Conservation (phyloP, 2,888 invertebrate genomes). For the Calliopum simillimum region DNA sequence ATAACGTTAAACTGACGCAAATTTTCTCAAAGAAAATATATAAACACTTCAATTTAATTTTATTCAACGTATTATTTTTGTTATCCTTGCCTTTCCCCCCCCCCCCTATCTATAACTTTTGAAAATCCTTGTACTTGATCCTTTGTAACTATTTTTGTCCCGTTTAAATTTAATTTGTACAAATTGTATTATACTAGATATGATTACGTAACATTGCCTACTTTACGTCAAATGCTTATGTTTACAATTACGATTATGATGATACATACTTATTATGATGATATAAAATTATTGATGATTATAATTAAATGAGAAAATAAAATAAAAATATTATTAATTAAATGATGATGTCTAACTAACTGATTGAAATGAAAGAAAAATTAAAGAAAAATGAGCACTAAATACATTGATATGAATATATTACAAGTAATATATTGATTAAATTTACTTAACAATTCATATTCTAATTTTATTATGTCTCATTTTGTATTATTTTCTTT, state of each 20-base stretch:
- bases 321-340: background rate
- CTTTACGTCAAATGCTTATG: constrained; percentile 33
- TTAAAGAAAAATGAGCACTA: constrained; percentile 39
- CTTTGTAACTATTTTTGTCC: constrained; percentile 43
- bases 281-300: constrained; percentile 33
- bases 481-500: background rate
- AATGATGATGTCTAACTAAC: background rate
- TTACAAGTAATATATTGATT: constrained; percentile 16
- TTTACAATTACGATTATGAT: constrained; percentile 44
- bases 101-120: constrained; percentile 29
- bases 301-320: constrained; percentile 36
- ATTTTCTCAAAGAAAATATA: constrained; percentile 35
- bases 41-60: constrained; percentile 2
- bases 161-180: constrained; percentile 60
- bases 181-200: constrained; percentile 65
- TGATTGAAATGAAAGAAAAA: constrained; percentile 30
- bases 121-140: constrained; percentile 27
- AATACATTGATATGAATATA: constrained; percentile 35
- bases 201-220: constrained; percentile 43
- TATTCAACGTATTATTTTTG: background rate
- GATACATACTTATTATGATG: constrained; percentile 36
- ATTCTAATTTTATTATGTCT: background rate
- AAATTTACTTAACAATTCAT: background rate
- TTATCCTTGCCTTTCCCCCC: background rate
- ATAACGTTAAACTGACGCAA: constrained; percentile 22